Evolutionary conservation across 2,888 invertebrate genomes (phyloP), one percentile per base, ranked within the genome.

Genomic region (Papilio protenor): DNA sequence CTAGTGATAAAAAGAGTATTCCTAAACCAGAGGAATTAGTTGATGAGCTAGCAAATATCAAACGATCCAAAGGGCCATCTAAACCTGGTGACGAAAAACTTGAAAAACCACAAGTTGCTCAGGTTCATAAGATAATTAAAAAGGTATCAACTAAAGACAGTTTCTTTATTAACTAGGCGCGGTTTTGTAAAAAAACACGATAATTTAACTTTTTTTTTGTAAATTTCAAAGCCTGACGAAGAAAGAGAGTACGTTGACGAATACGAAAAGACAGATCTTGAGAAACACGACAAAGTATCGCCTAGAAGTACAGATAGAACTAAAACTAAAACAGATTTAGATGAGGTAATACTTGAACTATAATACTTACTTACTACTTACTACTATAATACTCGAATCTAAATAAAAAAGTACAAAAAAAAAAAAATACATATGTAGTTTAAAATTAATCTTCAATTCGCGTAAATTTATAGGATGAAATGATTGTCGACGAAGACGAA

Each of bases 251-350:
- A 95, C 74, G 93, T 96, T 77, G 96, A 96, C 61, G 97, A 97
- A 90, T 97, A 97, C 86, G 97, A 97, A 87, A 95, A 96, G 81
- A 96, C 97, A 0, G 96, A 96, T 47, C 92, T 97, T 78, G 97
- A 97, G 86, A 96, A 96, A 91, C 96, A 96, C 85, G 96, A 96
- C 85, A 96, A 96, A 89, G 80, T 95, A 57, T 90, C 94, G 83
- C 94, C 94, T 71, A 91, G 94, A 69, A 87, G 92, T 59, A 84
- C 84, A 47, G 94, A 94, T 82, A 94, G 87, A 81, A 85, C 86
- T 69, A 94, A 93, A 89, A 94, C 92, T 84, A 90, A 93, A 87
- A 94, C 94, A 79, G 94, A 94, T 77, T 87, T 94, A 80, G 86
- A 88, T 82, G 91, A 94, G 94, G 93, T 92, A 92, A 64, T 6